phyloP scores from a whole-genome alignment of 2,888 invertebrate species.

The Cheilosia vernalis region DNA sequence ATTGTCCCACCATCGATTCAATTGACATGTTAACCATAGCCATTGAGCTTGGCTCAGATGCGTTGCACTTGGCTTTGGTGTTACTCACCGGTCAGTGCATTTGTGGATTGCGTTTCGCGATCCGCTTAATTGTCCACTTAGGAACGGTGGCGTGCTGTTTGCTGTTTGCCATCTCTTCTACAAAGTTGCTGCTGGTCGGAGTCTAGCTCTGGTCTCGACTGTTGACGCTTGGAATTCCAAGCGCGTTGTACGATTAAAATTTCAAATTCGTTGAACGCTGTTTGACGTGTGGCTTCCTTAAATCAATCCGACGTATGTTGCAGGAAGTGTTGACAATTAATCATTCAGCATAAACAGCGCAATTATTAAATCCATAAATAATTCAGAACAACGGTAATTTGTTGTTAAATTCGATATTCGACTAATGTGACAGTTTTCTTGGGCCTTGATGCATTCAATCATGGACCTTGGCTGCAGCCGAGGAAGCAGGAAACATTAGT shows the following conservation, averaged over 20 bases:
- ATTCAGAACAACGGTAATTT: constrained; percentile 48
- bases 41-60: constrained; percentile 56
- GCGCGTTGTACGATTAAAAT: constrained; percentile 52
- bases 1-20: constrained; percentile 49
- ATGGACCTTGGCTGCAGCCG: constrained; percentile 10
- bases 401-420: constrained; percentile 30
- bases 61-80: constrained; percentile 70
- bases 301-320: constrained; percentile 22
- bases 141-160: constrained; percentile 17
- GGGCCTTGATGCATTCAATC: constrained; percentile 31
- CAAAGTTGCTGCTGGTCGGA: neutral
- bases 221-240: constrained; percentile 52
- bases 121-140: constrained; percentile 53
- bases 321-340: constrained; percentile 51
- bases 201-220: constrained; percentile 7
- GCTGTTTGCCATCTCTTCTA: constrained; percentile 5
- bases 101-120: constrained; percentile 28
- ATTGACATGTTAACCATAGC: constrained; percentile 48
- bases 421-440: constrained; percentile 26
- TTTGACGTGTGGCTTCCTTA: constrained; percentile 54
- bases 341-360: constrained; percentile 40
- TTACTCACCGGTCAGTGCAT: constrained; percentile 47
- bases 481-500: constrained; percentile 38
- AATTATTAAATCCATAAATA: constrained; percentile 47
- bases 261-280: constrained; percentile 26